Evolutionary conservation across 2,113 vertebrate species (phyloP).

Genomic region (Oxygymnocypris stewartii): DNA sequence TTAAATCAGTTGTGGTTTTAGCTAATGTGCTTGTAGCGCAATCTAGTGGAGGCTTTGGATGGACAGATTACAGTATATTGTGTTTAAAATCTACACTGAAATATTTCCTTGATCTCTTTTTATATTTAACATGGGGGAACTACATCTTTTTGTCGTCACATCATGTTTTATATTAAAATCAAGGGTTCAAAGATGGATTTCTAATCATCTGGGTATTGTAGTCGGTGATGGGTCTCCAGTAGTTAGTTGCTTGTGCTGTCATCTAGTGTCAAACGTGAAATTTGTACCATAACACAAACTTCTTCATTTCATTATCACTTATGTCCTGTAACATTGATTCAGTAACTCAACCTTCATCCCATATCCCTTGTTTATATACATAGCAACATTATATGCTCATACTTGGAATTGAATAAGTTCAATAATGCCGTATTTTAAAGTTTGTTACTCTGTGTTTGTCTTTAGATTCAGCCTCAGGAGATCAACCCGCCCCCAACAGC

Average conservation of each 20-base stretch:
- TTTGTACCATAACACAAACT: constrained; percentile 6
- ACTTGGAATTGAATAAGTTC: background rate
- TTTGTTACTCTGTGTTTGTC: constrained; percentile 30
- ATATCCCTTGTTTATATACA: constrained; percentile 7
- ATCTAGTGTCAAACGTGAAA: constrained; percentile 32
- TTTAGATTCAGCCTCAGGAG: constrained; percentile 94
- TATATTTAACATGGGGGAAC: background rate
- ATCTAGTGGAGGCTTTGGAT: constrained; percentile 5
- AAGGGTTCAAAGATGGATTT: background rate
- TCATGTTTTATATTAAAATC: background rate
- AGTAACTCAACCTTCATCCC: background rate
- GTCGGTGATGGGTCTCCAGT: background rate
- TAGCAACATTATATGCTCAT: background rate
- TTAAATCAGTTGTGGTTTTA: constrained; percentile 6
- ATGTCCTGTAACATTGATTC: background rate
- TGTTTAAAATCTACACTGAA: background rate
- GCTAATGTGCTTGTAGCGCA: background rate
- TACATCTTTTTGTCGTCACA: background rate
- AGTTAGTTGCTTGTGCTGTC: constrained; percentile 28
- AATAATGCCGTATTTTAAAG: constrained; percentile 1
- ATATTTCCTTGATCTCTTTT: background rate
- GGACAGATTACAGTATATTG: background rate
- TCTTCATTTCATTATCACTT: background rate
- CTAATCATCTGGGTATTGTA: background rate
- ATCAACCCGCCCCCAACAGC: constrained; percentile 96